Evolutionary conservation across 2,113 vertebrate genomes (phyloP).

Genomic region (Xiphorhynchus elegans): DNA sequence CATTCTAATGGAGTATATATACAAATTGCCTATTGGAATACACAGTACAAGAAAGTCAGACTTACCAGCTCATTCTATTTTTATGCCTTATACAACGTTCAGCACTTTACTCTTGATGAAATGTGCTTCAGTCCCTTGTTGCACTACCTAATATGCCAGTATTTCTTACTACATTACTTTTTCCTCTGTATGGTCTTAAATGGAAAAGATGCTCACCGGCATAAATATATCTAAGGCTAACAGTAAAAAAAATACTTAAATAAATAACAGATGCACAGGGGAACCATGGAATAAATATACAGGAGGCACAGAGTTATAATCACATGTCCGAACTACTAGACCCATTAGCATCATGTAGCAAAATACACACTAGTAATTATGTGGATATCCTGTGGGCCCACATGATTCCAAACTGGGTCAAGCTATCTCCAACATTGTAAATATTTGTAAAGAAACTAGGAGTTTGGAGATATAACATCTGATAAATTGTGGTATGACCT

Average conservation of each 20-base stretch:
- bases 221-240: slow-evolving; percentile 42
- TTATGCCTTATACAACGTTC: neutral
- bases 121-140: slow-evolving; percentile 49
- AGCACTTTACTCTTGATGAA: slow-evolving; percentile 42
- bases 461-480: neutral
- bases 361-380: slow-evolving; percentile 11
- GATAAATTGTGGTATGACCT: neutral
- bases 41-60: slow-evolving; percentile 1
- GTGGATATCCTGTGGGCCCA: neutral
- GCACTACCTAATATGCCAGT: slow-evolving; percentile 38
- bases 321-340: slow-evolving; percentile 3
- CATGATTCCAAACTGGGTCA: neutral
- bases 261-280: slow-evolving; percentile 42
- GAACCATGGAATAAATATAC: slow-evolving; percentile 27
- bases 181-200: slow-evolving; percentile 44
- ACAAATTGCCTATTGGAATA: slow-evolving; percentile 46
- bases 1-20: neutral
- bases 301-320: slow-evolving; percentile 21
- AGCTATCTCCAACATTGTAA: neutral
- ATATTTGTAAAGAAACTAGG: neutral
- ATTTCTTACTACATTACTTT: slow-evolving; percentile 64
- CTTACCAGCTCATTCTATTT: slow-evolving; percentile 23
- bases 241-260: slow-evolving; percentile 28
- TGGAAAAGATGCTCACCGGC: slow-evolving; percentile 23
- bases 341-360: neutral